Evolutionary conservation across 2,888 invertebrate species (phyloP), one percentile per base, ranked within the genome.

Genomic region (Pollenia angustigena): DNA sequence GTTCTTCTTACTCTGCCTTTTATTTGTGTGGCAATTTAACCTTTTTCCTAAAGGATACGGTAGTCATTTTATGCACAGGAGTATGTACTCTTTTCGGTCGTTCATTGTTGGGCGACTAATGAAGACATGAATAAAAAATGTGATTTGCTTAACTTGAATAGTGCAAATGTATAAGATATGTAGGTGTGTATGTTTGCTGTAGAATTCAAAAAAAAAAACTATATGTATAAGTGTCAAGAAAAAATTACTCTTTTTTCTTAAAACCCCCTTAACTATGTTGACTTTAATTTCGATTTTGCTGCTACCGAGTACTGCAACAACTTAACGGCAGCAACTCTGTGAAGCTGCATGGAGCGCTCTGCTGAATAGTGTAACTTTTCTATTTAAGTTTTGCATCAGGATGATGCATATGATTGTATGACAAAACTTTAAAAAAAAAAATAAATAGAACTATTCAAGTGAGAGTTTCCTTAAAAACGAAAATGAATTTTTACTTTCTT

Each of bases 91-190:
- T 76, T 78, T 75, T 18, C 14, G 66, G 32, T 78, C 64, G 40
- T 71, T 85, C 60, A 72, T 78, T 85, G 60, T 72, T 32, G 69
- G 74, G 85, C 69, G 58, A 79, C 79, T 88, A 88, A 87, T 88
- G 85, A 88, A 87, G 83, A 78, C 83, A 85, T 87, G 79, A 81
- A 88, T 88, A 88, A 85, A 75, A 88, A 83, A 88, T 88, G 72
- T 74, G 83, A 87, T 85, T 86, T 86, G 71, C 82, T 80, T 62
- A 86, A 74, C 52, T 66, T 71, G 60, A 72, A 81, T 64, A 11
- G 75, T 75, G 81, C n/a, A 72, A 79, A 60, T 84, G 79, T 68
- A 42, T 52, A 52, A 56, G 8, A 56, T 50, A 46, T 32, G 56
- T 40, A 12, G 64, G 40, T 23, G 6, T 32, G 32, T 32, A 32